Conservation (phyloP, 2,113 vertebrate species). For the Centropus bengalensis region DNA sequence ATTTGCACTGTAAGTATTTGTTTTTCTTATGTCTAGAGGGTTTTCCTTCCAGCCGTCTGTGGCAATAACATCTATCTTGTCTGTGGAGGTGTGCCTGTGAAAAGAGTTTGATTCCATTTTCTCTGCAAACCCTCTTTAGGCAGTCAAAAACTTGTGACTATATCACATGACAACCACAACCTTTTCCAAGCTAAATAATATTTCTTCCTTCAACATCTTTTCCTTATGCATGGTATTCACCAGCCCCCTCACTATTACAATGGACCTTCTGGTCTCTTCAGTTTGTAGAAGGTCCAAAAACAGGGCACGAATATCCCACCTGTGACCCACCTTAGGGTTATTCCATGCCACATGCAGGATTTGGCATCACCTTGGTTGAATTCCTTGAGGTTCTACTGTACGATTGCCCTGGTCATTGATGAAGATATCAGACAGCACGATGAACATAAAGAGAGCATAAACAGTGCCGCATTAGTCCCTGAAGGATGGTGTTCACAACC, state of each 20-base stretch:
- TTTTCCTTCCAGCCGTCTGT: background rate
- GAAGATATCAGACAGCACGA: background rate
- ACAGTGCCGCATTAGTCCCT: background rate
- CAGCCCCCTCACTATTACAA: background rate
- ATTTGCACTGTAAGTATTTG: background rate
- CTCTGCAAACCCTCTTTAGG: background rate
- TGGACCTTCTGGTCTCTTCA: background rate
- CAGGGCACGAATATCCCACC: rapidly evolving
- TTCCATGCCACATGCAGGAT: background rate
- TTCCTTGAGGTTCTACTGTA: background rate
- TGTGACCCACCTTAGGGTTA: background rate
- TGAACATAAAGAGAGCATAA: background rate
- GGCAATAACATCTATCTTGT: background rate
- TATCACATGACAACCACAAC: background rate
- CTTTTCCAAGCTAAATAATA: background rate
- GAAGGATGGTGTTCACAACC: background rate
- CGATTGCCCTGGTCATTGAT: background rate
- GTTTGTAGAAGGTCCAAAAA: background rate
- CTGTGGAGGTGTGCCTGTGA: background rate
- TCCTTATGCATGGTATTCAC: background rate
- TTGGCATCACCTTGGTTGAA: background rate
- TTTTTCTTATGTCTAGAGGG: background rate
- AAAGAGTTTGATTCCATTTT: background rate
- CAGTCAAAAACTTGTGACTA: background rate
- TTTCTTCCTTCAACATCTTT: background rate